A percentile compares a stretch with the other conserved stretches of the same genome.
These are phyloP conservation scores for Junonia oenone DNA, from an alignment of 2,888 invertebrate genomes.

Conservation along the genomic window DNA sequence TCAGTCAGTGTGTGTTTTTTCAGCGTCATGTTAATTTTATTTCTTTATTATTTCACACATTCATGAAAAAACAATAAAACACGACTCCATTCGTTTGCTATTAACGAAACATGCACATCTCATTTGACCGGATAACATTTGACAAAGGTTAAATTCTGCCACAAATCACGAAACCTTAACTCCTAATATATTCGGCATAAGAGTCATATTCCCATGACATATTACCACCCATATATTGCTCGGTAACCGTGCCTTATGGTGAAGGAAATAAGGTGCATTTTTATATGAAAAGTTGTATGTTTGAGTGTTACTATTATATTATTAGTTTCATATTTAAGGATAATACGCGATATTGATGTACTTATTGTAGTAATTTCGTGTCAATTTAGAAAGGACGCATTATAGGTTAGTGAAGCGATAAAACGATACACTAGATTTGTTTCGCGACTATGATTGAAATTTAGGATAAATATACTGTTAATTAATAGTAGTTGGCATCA, in stretches of 20 bases:
- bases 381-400: slow-evolving; percentile 6
- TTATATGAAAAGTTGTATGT: slow-evolving; percentile 2
- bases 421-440: neutral
- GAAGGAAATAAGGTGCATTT: neutral
- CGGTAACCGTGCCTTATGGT: slow-evolving; percentile 3
- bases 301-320: slow-evolving; percentile 14
- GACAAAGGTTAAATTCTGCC: slow-evolving; percentile 53
- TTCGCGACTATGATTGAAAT: neutral
- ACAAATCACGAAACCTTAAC: slow-evolving; percentile 9
- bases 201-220: slow-evolving; percentile 12
- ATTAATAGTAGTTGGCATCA: too few relatives aligned
- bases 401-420: neutral
- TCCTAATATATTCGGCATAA: neutral
- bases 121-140: slow-evolving; percentile 58
- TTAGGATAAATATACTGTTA: too few relatives aligned
- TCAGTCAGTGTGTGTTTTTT: too few relatives aligned
- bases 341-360: slow-evolving; percentile 5
- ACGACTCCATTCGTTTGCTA: slow-evolving; percentile 34
- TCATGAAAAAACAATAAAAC: neutral
- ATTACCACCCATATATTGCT: neutral
- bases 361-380: slow-evolving; percentile 9
- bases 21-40: too few relatives aligned
- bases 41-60: too few relatives aligned
- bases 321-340: slow-evolving; percentile 20
- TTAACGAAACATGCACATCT: slow-evolving; percentile 39